Percentiles rank a stretch among this genome's conserved stretches.
Conservation (phyloP, 2,797 vertebrate genomes). For the Darevskia mixta region DNA sequence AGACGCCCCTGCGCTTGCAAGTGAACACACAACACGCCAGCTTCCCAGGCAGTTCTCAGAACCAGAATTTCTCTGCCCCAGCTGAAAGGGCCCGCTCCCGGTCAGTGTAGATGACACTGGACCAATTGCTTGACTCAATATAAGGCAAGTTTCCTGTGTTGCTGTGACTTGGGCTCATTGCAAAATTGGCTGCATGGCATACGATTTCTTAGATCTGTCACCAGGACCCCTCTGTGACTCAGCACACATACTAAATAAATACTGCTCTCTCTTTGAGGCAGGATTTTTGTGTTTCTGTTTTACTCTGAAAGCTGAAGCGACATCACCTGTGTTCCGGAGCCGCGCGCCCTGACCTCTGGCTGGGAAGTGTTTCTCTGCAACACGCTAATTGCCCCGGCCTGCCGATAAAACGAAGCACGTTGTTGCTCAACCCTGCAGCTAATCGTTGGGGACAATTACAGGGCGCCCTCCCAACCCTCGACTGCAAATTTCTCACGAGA, state of each 20-base stretch:
- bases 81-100: no score
- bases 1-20: no score
- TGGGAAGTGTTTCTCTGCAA: not conserved
- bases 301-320: accelerated
- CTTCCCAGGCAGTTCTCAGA: no score
- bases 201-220: not conserved
- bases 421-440: not conserved
- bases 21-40: no score
- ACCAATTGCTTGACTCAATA: no score
- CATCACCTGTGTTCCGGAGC: accelerated
- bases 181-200: no score
- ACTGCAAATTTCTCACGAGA: not conserved
- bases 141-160: no score
- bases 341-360: constrained; percentile 1
- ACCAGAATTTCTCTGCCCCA: no score
- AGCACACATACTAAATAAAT: no score
- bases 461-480: not conserved
- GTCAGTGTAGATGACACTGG: no score
- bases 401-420: not conserved
- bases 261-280: not conserved
- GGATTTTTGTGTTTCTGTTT: no score
- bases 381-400: not conserved
- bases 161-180: no score
- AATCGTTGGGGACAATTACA: not conserved
- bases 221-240: not conserved